Conservation (phyloP, 2,113 vertebrate species). For the Muntiacus muntjak region DNA sequence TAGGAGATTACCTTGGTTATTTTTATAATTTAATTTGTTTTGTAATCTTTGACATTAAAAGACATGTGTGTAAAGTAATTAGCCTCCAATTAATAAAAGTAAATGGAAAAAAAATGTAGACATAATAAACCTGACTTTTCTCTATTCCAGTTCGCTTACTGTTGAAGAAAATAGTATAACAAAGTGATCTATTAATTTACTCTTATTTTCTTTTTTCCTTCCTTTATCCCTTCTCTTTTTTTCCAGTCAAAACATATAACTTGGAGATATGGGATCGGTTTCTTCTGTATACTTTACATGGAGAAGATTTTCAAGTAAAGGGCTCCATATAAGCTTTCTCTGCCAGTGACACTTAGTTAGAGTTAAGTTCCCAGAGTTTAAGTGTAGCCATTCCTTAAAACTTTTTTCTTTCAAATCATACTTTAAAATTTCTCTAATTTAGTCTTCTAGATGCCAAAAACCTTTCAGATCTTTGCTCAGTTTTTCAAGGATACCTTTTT, state of each 20-base stretch:
- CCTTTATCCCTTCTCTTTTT: background rate
- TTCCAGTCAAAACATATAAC: background rate
- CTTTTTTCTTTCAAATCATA: conserved; percentile 2
- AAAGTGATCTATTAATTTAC: background rate
- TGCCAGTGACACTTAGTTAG: background rate
- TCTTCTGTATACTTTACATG: background rate
- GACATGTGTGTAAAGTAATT: background rate
- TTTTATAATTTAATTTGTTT: conserved; percentile 42
- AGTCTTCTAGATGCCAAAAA: background rate
- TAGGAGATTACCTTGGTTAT: background rate
- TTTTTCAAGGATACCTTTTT: background rate
- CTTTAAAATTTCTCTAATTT: conserved; percentile 17
- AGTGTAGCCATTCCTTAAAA: background rate
- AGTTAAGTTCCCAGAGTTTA: background rate
- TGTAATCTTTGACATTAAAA: background rate
- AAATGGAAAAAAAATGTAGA: background rate
- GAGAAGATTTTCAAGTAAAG: background rate
- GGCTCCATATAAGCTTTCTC: background rate
- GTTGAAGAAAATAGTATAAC: background rate
- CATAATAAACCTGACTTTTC: background rate
- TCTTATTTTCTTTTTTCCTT: background rate
- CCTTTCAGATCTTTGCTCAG: background rate
- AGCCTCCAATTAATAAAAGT: no score
- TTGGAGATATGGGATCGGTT: background rate
- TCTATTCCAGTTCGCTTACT: background rate